These are phyloP conservation scores for Maniola hyperantus DNA, from an alignment of 2,888 invertebrate genomes.

Conservation along the genomic window DNA sequence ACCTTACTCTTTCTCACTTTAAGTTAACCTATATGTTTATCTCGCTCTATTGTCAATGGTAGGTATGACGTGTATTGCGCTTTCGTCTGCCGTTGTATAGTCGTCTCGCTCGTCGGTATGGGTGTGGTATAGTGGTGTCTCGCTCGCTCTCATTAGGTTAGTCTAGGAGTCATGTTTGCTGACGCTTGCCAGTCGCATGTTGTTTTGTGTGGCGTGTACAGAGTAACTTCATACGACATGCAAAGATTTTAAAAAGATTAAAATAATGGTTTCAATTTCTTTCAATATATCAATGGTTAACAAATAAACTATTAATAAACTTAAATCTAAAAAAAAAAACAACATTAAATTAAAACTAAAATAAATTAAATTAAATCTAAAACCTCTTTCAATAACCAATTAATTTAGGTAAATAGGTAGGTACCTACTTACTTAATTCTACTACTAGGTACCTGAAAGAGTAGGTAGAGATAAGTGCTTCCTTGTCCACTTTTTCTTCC, in stretches of 20 bases:
- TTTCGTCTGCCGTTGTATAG: constrained; percentile 73
- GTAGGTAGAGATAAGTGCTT: too few species aligned
- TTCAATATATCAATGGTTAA: too few species aligned
- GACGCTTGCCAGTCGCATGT: constrained; percentile 77
- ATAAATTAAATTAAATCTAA: too few species aligned
- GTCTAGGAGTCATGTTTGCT: constrained; percentile 72
- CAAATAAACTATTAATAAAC: too few species aligned
- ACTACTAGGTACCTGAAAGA: too few species aligned
- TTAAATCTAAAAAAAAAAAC: too few species aligned
- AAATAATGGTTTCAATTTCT: too few species aligned
- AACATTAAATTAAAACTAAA: too few species aligned
- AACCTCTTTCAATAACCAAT: too few species aligned
- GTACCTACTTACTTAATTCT: too few species aligned
- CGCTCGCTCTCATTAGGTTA: constrained; percentile 80
- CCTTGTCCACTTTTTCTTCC: too few species aligned
- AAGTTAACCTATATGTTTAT: constrained; percentile 41
- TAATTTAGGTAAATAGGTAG: too few species aligned
- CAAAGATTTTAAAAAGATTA: constrained; percentile 19
- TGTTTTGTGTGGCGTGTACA: constrained; percentile 52
- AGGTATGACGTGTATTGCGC: constrained; percentile 62
- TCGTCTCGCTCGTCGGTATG: constrained; percentile 52
- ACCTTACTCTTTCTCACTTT: constrained; percentile 52
- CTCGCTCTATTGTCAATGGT: constrained; percentile 53
- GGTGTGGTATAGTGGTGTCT: constrained; percentile 50
- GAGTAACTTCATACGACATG: constrained; percentile 46